Conservation (phyloP, 2,797 vertebrate species). For the Eulemur mongoz region DNA sequence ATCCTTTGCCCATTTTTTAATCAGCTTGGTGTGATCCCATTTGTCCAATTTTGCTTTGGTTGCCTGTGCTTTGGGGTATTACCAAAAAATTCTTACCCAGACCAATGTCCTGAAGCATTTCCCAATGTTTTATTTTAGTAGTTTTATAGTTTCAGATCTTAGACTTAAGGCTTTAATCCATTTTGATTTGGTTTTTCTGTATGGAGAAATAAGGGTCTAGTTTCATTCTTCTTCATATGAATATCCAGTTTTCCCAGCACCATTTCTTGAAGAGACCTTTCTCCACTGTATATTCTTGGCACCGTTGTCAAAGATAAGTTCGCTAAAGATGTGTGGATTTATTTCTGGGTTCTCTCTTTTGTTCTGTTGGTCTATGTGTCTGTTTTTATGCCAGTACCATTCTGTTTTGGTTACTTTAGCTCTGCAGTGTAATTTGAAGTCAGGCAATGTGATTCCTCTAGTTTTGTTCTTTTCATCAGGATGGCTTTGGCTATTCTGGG, state of each 20-base stretch:
- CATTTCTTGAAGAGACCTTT: not conserved
- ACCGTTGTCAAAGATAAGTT: not conserved
- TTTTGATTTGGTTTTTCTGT: not conserved
- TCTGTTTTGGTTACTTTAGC: not conserved
- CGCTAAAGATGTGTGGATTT: not conserved
- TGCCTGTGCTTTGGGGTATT: not conserved
- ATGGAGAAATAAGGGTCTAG: not conserved
- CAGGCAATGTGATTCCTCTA: not conserved
- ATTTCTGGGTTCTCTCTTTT: not conserved
- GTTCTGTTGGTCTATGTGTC: not conserved
- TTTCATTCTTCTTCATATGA: not conserved
- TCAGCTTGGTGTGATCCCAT: not conserved
- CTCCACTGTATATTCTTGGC: not conserved
- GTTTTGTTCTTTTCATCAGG: not conserved
- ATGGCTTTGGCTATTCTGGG: not conserved
- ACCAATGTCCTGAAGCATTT: not conserved
- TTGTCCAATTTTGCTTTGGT: not conserved
- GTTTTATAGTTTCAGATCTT: not conserved
- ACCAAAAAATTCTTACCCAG: not conserved
- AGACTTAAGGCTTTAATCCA: not conserved
- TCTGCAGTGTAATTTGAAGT: not conserved
- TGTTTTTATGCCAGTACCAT: not conserved
- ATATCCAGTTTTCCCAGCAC: not conserved
- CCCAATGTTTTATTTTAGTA: not conserved
- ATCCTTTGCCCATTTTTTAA: not conserved